Evolutionary conservation across 2,113 vertebrate genomes (phyloP).

Genomic region (Tragelaphus buxtoni): DNA sequence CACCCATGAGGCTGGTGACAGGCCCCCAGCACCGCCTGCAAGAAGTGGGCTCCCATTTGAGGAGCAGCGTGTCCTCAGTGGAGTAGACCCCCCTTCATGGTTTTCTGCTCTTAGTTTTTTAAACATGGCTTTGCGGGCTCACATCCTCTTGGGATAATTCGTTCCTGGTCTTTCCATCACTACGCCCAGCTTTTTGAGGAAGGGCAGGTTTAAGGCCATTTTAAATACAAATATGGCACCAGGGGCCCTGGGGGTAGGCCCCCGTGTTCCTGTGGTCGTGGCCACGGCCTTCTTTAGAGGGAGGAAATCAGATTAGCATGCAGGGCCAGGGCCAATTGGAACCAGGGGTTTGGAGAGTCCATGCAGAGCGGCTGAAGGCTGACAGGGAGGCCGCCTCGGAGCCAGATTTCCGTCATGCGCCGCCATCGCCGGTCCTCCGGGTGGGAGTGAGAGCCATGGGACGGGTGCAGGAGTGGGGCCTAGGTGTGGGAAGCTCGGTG

Average conservation of each 20-base stretch:
- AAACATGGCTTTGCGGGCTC: not conserved
- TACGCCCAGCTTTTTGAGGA: not conserved
- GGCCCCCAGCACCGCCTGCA: not conserved
- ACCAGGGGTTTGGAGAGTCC: not conserved
- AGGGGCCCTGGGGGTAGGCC: not conserved
- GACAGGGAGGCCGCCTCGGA: fast-evolving
- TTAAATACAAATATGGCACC: constrained; percentile 32
- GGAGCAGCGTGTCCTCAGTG: fast-evolving
- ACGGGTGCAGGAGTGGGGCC: fast-evolving
- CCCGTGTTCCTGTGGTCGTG: not conserved
- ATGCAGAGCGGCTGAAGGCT: not conserved
- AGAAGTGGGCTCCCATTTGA: fast-evolving
- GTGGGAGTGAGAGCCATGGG: fast-evolving
- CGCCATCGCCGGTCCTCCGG: fast-evolving
- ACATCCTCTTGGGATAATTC: not conserved
- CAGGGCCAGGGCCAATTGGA: constrained; percentile 15
- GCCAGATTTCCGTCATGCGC: not conserved
- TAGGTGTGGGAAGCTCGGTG: fast-evolving
- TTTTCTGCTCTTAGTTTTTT: constrained; percentile 52
- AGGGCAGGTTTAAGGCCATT: constrained; percentile 20
- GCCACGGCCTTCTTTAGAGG: not conserved
- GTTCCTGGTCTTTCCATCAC: not conserved
- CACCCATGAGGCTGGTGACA: fast-evolving
- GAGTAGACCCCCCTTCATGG: not conserved
- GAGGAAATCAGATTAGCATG: constrained; percentile 58